Evolutionary conservation across 2,888 invertebrate genomes (phyloP).

Genomic region (Nebria brevicollis): DNA sequence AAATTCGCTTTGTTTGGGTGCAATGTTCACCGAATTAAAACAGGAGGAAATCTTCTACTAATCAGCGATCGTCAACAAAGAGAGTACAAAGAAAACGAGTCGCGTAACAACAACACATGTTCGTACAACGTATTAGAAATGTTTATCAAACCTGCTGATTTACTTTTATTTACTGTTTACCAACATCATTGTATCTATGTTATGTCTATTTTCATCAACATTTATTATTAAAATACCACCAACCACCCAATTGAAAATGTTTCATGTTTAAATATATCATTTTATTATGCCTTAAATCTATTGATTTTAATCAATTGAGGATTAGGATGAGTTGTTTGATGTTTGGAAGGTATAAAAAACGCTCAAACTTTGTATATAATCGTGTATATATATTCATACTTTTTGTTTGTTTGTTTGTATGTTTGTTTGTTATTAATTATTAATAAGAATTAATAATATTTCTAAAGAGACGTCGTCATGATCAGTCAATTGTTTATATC

Average conservation of each 20-base stretch:
- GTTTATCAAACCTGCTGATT: too few relatives aligned
- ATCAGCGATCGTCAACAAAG: not conserved
- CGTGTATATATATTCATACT: constrained; percentile 1
- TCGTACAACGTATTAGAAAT: too few relatives aligned
- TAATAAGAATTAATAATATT: not conserved
- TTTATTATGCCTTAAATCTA: not conserved
- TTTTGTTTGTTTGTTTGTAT: not conserved
- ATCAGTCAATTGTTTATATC: constrained; percentile 1
- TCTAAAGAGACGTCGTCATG: constrained; percentile 1
- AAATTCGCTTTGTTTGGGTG: constrained; percentile 60
- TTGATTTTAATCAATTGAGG: not conserved
- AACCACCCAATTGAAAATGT: too few relatives aligned
- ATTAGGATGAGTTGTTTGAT: not conserved
- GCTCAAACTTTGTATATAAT: not conserved
- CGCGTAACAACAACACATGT: not conserved
- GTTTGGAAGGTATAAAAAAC: not conserved
- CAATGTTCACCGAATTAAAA: constrained; percentile 47
- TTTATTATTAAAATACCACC: too few relatives aligned
- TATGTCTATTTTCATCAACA: too few relatives aligned
- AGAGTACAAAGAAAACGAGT: not conserved
- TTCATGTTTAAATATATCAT: too few relatives aligned
- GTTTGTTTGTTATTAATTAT: not conserved
- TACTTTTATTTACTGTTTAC: too few relatives aligned
- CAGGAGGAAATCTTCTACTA: not conserved
- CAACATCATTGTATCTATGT: too few relatives aligned